Conservation (phyloP, 2,113 vertebrate genomes). For the Esox niger region DNA sequence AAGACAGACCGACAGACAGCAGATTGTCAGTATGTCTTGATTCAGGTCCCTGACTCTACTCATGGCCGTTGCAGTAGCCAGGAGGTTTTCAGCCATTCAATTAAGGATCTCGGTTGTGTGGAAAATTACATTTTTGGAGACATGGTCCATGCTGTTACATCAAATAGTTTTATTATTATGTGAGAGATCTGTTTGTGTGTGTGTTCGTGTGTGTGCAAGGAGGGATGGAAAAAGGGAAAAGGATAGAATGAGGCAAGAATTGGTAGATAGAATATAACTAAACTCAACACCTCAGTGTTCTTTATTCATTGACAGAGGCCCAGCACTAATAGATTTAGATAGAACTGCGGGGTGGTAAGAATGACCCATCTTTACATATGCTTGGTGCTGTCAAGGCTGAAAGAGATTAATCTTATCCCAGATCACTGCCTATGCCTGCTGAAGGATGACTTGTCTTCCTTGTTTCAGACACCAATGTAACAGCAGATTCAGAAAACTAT, state of each 20-base stretch:
- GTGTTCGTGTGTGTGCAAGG: background rate
- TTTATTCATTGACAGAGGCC: background rate
- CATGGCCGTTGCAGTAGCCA: constrained; percentile 10
- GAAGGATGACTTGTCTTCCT: too few species aligned
- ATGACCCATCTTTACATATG: too few species aligned
- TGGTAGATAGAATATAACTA: too few species aligned
- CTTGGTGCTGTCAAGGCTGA: too few species aligned
- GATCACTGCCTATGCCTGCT: too few species aligned
- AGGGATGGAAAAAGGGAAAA: background rate
- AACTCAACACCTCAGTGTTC: too few species aligned
- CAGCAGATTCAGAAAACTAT: too few species aligned
- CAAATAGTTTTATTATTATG: constrained; percentile 17
- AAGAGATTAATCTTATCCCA: too few species aligned
- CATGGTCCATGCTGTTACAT: constrained; percentile 20
- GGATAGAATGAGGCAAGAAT: background rate
- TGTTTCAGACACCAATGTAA: too few species aligned
- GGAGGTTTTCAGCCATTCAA: constrained; percentile 41
- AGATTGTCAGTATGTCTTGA: background rate
- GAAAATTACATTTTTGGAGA: constrained; percentile 48
- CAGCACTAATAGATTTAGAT: background rate
- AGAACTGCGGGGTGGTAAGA: background rate
- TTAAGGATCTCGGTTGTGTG: constrained; percentile 59
- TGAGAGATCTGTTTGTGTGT: constrained; percentile 28
- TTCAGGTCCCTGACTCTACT: background rate
- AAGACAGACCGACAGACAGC: background rate